Percentiles rank a stretch among this genome's conserved stretches.
Conservation (phyloP, 2,888 invertebrate species). For the Ophraella communa region DNA sequence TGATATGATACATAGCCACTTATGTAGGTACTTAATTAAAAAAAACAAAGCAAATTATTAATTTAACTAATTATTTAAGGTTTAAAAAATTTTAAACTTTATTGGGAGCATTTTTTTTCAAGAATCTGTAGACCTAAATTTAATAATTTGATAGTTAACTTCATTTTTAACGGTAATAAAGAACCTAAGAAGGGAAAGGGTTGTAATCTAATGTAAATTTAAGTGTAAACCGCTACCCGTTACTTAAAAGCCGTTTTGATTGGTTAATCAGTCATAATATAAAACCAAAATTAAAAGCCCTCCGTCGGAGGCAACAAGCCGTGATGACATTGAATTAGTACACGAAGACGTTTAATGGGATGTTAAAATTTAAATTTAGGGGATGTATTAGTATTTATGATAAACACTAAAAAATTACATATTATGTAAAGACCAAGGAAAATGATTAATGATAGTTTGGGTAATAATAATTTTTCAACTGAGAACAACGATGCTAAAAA, state of each 20-base stretch:
- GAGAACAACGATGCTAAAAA: too few species aligned
- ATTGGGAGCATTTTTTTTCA: too few species aligned
- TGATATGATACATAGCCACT: too few species aligned
- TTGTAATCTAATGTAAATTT: conserved; percentile 43
- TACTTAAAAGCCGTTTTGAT: conserved; percentile 39
- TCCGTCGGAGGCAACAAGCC: conserved; percentile 42
- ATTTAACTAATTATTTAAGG: too few species aligned
- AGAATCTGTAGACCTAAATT: too few species aligned
- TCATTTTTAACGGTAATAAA: not conserved
- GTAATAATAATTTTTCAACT: not conserved
- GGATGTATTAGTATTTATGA: conserved; percentile 10
- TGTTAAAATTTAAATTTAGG: conserved; percentile 22
- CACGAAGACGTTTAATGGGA: conserved; percentile 37
- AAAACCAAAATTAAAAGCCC: conserved; percentile 45
- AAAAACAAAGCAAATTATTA: too few species aligned
- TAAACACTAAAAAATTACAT: not conserved
- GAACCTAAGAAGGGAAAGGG: conserved; percentile 31
- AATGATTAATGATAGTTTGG: not conserved
- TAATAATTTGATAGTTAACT: not conserved
- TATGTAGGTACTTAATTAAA: too few species aligned
- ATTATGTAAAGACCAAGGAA: not conserved
- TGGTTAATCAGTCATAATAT: conserved; percentile 48
- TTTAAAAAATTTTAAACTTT: too few species aligned
- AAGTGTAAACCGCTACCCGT: conserved; percentile 43
- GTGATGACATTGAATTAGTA: conserved; percentile 44